Evolutionary conservation across 1,140 invertebrate species (phyloP).

Genomic region (Conopomorpha cramerella): DNA sequence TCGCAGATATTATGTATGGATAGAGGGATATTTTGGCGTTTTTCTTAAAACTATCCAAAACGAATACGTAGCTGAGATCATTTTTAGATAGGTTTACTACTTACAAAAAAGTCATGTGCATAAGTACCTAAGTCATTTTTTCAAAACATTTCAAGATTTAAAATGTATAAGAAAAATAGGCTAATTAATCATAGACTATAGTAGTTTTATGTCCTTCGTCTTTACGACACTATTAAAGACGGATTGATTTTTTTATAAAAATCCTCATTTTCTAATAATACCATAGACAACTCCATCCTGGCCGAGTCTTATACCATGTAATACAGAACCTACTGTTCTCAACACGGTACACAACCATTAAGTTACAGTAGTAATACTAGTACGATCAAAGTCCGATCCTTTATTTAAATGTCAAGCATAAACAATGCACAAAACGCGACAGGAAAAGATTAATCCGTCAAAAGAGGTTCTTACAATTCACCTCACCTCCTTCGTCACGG

Average conservation of each 20-base stretch:
- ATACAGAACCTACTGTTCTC: too few relatives aligned
- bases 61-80: too few relatives aligned
- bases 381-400: too few relatives aligned
- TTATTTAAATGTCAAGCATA: background rate
- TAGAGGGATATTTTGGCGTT: background rate
- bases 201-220: background rate
- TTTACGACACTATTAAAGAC: background rate
- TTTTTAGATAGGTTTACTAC: background rate
- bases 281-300: background rate
- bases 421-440: too few relatives aligned
- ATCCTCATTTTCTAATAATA: background rate
- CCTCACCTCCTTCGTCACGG: too few relatives aligned
- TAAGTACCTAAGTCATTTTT: too few relatives aligned
- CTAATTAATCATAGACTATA: background rate
- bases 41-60: background rate
- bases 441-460: too few relatives aligned
- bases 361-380: too few relatives aligned
- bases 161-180: background rate
- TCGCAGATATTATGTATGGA: background rate
- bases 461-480: too few relatives aligned
- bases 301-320: background rate
- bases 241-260: background rate
- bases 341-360: background rate
- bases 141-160: background rate
- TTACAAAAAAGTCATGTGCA: too few relatives aligned